Conservation (phyloP, 2,797 vertebrate genomes). For the Pipistrellus kuhlii region DNA sequence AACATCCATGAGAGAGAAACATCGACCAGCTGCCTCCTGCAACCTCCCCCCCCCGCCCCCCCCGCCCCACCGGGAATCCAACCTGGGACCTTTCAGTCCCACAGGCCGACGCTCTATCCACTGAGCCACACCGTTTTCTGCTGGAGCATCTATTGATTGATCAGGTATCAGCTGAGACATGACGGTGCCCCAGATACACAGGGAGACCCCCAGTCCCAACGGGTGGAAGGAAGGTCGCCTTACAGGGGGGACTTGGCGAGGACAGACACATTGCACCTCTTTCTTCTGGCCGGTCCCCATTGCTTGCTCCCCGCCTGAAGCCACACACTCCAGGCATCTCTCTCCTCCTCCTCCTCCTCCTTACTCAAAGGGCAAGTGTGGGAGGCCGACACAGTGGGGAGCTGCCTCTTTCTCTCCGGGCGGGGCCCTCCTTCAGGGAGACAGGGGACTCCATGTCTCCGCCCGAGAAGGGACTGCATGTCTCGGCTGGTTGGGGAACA, state of each 20-base stretch:
- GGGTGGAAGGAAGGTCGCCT: background rate
- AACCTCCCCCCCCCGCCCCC: too few species aligned
- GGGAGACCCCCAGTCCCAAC: background rate
- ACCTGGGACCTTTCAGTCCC: too few species aligned
- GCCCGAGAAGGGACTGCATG: too few species aligned
- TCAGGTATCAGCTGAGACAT: background rate
- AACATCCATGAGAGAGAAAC: too few species aligned
- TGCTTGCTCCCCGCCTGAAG: background rate
- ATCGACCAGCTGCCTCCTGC: too few species aligned
- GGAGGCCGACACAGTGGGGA: fast-evolving
- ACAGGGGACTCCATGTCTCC: background rate
- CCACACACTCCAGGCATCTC: background rate
- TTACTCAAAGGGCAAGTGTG: background rate
- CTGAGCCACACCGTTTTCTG: too few species aligned
- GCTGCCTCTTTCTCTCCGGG: background rate
- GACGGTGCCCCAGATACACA: too few species aligned
- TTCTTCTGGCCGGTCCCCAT: background rate
- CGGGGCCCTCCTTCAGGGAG: fast-evolving
- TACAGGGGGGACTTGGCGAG: background rate
- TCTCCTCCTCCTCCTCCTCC: too few species aligned
- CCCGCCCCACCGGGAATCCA: too few species aligned
- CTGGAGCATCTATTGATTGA: background rate
- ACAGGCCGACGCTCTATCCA: too few species aligned
- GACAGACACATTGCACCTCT: background rate
- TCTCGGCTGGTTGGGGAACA: background rate